phyloP scores from a whole-genome alignment of 2,888 invertebrate genomes.

The Drosophila subsilvestris region DNA sequence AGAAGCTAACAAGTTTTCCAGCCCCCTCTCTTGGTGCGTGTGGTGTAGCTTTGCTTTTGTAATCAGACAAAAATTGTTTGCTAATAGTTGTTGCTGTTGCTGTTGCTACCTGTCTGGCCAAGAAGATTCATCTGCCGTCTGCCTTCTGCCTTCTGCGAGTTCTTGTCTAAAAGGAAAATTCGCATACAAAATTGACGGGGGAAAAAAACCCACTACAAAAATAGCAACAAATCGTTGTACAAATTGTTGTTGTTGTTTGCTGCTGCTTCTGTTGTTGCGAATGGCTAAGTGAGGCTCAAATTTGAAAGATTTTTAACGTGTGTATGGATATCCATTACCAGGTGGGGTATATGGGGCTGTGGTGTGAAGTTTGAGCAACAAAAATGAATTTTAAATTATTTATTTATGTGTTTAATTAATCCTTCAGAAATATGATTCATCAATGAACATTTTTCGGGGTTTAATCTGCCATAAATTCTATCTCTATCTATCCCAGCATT shows the following conservation, averaged over 20 bases:
- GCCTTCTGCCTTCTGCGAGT: constrained; percentile 38
- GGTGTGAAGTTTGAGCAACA: neutral
- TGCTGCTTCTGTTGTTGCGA: too few species aligned
- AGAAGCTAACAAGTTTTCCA: constrained; percentile 60
- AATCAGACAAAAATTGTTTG: constrained; percentile 57
- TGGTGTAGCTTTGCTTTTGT: constrained; percentile 55
- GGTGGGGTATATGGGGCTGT: neutral
- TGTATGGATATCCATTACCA: neutral
- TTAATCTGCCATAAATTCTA: neutral
- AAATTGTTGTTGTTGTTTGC: constrained; percentile 59
- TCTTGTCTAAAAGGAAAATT: constrained; percentile 62
- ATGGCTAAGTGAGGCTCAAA: constrained; percentile 31
- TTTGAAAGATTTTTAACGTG: constrained; percentile 23
- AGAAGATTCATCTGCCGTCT: constrained; percentile 54
- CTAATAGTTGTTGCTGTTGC: constrained; percentile 45
- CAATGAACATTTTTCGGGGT: too few species aligned
- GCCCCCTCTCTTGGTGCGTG: constrained; percentile 11
- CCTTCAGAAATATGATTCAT: too few species aligned
- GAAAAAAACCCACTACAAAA: constrained; percentile 19
- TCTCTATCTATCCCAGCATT: too few species aligned
- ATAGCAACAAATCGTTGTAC: constrained; percentile 35
- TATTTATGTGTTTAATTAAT: too few species aligned
- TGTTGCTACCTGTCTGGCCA: constrained; percentile 25
- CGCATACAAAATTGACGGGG: constrained; percentile 27
- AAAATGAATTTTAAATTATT: too few species aligned